Evolutionary conservation across 2,797 vertebrate species (phyloP), one percentile per base, ranked within the genome.

Genomic region (Odontamblyopus lacepedii): DNA sequence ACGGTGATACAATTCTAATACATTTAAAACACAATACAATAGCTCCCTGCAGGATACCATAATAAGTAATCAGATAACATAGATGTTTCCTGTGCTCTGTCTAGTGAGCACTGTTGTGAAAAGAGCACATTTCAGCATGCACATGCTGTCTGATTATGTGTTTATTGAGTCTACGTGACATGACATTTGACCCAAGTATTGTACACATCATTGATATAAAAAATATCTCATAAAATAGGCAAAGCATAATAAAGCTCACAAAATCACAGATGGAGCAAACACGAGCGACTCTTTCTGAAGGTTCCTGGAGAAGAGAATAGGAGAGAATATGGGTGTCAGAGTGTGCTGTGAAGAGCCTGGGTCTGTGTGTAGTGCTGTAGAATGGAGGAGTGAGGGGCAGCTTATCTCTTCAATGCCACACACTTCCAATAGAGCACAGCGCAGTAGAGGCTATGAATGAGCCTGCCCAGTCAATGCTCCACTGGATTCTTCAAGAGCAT

Each of bases 351-450:
- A 50, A 66, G 64, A 66, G 64, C 9, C 63, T 44, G 35, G 11
- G 62, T 72, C 0, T 62, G 61, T 19, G 63, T 51, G 67, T 19
- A 73, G 30, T 70, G 63, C 9, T 67, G 44, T 57, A 82, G 70
- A 73, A 27, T 70, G 56, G 18, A 70, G 27, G 51, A 83, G 70
- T 48, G 69, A 29, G 4, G 18, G 67, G 60, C 69, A 67, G 75
- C 68, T 63, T 83, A 85, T 77, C 85, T 73, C 84, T 86, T 82
- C 69, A 57, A 8, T 73, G 60, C 50, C 55, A 62, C 13, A 30
- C 27, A 38, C 27, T 70, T 66, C 73, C 72, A 67, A 80, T 55
- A 19, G 32, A 77, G 29, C 57, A 32, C 38, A 41, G 68, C 15
- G 11, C 59, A n/a, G 61, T 7, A 61, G 64, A 59, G 61, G 75